Evolutionary conservation across 2,888 invertebrate genomes (phyloP), one percentile per base, ranked within the genome.

Genomic region (Drosophila atroscutellata): DNA sequence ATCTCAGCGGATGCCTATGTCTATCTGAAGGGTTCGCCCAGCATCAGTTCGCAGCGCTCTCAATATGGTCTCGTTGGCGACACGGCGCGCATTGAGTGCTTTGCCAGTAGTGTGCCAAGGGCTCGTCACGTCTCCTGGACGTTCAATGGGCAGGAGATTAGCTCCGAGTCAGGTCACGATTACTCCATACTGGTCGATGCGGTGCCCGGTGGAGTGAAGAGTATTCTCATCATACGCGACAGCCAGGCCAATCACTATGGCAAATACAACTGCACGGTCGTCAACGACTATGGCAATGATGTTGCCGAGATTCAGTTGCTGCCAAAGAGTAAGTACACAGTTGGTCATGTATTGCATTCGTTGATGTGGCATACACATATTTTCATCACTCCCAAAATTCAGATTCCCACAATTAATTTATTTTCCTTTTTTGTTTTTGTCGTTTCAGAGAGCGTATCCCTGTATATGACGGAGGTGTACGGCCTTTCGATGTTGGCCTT

Each of bases 241-340:
- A 97, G 98, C 47, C 96, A 96, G 91, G 95, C 96, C 34, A 95
- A 95, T 83, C 98, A 99, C 92, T 99, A 98, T 91, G 98, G 98
- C 51, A 95, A 95, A 83, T 99, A 98, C 94, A 98, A 98, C 93
- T 99, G 99, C 93, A 97, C 98, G 57, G 98, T 98, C 32, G 96
- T 96, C 57, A 99, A 99, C 92, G 96, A 96, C 75, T 98, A 97
- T 85, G 99, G 99, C 50, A 96, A 95, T 79, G 98, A 97, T 92
- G 95, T 96, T 56, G 95, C 96, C 81, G 96, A 97, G 92, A 98
- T 99, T 78, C 95, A 95, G 71, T 94, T 99, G 80, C 96, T 95
- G 91, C 96, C 97, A 80, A 97, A 97, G 94, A 97, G 98, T 98
- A 94, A 96, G 97, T 95, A 62, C 9, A 24, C 20, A 8, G 13